Conservation (phyloP, 2,888 invertebrate genomes). For the Nephrotoma guestfalica region DNA sequence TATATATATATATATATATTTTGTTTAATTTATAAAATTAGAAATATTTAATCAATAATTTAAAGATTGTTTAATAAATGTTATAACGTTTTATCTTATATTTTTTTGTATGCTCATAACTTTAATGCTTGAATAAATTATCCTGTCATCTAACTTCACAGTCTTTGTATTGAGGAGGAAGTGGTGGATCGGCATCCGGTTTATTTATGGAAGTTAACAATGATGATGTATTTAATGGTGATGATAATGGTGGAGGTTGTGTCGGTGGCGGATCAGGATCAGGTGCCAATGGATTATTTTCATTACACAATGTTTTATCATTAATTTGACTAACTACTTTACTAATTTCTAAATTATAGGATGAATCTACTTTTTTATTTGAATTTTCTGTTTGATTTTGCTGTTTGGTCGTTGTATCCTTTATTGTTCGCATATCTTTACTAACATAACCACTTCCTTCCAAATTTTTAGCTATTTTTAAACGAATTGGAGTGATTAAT, state of each 20-base stretch:
- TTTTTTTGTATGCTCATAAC: not conserved
- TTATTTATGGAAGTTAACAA: not conserved
- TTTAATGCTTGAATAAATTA: constrained; percentile 1
- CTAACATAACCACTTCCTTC: constrained; percentile 48
- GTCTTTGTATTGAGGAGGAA: constrained; percentile 58
- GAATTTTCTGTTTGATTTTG: not conserved
- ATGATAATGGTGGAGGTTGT: not conserved
- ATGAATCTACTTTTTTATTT: not conserved
- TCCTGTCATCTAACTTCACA: constrained; percentile 78
- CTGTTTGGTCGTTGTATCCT: not conserved
- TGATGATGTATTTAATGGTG: not conserved
- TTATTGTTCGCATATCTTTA: not conserved
- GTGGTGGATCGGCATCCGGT: constrained; percentile 23
- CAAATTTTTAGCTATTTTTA: constrained; percentile 69
- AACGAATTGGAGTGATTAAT: constrained; percentile 63
- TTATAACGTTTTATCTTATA: not conserved
- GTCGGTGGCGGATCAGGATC: constrained; percentile 3
- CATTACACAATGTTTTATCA: not conserved
- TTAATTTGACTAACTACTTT: constrained; percentile 2
- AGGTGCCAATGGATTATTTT: not conserved
- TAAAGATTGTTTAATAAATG: not conserved
- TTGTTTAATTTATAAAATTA: constrained; percentile 1
- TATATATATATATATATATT: not conserved
- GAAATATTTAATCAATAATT: not conserved
- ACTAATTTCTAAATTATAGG: not conserved